Base-by-base conservation (phyloP, 2,113 vertebrate species). In the Hipposideros armiger region DNA sequence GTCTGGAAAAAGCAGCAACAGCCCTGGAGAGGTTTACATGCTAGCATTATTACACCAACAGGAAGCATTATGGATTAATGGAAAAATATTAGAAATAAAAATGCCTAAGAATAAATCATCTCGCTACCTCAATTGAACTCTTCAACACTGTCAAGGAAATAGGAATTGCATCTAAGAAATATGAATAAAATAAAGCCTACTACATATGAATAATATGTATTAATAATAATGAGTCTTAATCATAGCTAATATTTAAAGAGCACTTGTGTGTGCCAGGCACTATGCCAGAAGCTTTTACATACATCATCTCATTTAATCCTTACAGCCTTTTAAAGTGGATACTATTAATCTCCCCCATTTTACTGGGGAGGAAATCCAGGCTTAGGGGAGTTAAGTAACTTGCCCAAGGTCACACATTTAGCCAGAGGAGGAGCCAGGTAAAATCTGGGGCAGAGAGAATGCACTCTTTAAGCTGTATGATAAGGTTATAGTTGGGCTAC, bases 271-370 rank as follows among this genome's bases (percentile, higher is more conserved):
- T 80, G 45, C 64, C 32, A 90, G 52, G 80, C 56, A 52, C 54
- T 70, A 42, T 54, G 42, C 72, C 50, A 60, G 52, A 92, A 87
- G 70, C 86, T 73, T 45, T 69, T 62, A 56, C n/a, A 89, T 7
- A 14, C 50, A 83, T 91, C 62, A 74, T 82, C 82, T 93, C 95
- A 60, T 50, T 73, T 88, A 82, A 85, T 73, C 66, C 64, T 47
- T 45, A 30, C 0, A 85, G 95, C 8, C 64, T 73, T 91, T 64
- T 80, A 10, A 84, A 64, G 42, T 56, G 9, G 17, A 58, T 42
- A 54, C 62, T 69, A 11, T 84, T 80, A 47, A 86, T 58, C 45
- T 36, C 47, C 47, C 45, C 28, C 17, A 11, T 64, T 81, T 95
- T 56, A 64, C 54, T 54, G 66, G 54, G 50, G n/a, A 96, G 45